A percentile compares a stretch with the other conserved stretches of the same genome.
Conservation (phyloP, 2,797 vertebrate species). For the Trichosurus vulpecula region DNA sequence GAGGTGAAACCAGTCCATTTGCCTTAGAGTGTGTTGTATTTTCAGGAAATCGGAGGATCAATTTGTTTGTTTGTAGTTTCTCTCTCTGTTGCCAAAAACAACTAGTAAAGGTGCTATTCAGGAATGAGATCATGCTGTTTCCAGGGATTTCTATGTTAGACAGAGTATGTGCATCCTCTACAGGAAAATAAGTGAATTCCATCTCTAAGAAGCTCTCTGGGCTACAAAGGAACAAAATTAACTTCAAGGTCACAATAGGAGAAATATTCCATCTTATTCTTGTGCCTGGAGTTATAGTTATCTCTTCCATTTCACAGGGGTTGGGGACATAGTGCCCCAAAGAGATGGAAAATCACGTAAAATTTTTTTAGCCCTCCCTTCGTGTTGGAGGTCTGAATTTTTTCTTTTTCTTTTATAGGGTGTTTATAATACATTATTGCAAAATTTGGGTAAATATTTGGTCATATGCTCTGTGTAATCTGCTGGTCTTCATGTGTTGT, state of each 20-base stretch:
- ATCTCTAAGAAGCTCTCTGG: background rate
- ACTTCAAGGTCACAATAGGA: background rate
- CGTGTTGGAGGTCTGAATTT: background rate
- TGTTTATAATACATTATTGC: background rate
- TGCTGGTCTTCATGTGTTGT: background rate
- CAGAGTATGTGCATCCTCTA: slow-evolving; percentile 66
- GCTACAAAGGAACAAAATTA: background rate
- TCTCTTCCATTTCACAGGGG: background rate
- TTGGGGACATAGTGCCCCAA: too few relatives aligned
- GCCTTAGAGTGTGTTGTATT: background rate
- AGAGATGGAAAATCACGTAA: background rate
- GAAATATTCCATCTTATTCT: background rate
- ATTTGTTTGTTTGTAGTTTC: background rate
- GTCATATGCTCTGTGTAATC: background rate
- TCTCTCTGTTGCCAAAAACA: slow-evolving; percentile 3
- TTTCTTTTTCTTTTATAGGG: background rate
- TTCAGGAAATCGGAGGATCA: background rate
- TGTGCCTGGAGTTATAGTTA: background rate
- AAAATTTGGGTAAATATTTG: background rate
- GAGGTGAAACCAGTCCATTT: background rate
- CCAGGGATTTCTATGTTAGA: slow-evolving; percentile 8
- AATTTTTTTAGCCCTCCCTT: background rate
- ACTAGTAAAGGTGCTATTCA: background rate
- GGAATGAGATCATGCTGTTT: background rate
- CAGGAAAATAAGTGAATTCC: slow-evolving; percentile 67